These are phyloP conservation scores for Ceriagrion tenellum DNA, from an alignment of 2,888 invertebrate genomes.

Conservation along the genomic window DNA sequence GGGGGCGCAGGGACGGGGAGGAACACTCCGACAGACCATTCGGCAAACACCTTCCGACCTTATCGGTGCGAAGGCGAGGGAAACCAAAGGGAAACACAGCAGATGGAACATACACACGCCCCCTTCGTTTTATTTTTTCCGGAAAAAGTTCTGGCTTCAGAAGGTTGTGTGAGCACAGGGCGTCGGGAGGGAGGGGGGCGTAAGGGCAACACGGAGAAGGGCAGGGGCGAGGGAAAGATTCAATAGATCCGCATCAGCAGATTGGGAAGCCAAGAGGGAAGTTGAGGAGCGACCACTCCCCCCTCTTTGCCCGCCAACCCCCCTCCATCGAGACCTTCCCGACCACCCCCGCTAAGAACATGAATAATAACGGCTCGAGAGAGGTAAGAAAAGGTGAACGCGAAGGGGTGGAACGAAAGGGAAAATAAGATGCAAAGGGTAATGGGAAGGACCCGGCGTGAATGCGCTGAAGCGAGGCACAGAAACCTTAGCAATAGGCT, in stretches of 20 bases:
- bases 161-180: not conserved
- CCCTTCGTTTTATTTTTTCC: not conserved
- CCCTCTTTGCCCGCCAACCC: not conserved
- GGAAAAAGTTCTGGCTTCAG: not conserved
- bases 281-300: not conserved
- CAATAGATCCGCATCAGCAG: slow-evolving; percentile 33
- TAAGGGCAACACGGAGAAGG: not conserved
- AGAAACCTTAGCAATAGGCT: not conserved
- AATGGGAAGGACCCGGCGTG: not conserved
- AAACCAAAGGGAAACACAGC: slow-evolving; percentile 53
- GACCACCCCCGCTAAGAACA: not conserved
- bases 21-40: slow-evolving; percentile 18
- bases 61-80: slow-evolving; percentile 33
- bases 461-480: not conserved
- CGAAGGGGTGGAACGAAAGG: not conserved
- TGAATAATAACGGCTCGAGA: not conserved
- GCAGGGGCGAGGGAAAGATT: not conserved
- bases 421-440: not conserved
- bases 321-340: not conserved
- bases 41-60: slow-evolving; percentile 43
- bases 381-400: not conserved
- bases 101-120: slow-evolving; percentile 19
- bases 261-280: slow-evolving; percentile 38
- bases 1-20: not conserved
- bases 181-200: not conserved